Conservation (phyloP, 1,140 invertebrate species). For the Zaprionus ghesquierei region DNA sequence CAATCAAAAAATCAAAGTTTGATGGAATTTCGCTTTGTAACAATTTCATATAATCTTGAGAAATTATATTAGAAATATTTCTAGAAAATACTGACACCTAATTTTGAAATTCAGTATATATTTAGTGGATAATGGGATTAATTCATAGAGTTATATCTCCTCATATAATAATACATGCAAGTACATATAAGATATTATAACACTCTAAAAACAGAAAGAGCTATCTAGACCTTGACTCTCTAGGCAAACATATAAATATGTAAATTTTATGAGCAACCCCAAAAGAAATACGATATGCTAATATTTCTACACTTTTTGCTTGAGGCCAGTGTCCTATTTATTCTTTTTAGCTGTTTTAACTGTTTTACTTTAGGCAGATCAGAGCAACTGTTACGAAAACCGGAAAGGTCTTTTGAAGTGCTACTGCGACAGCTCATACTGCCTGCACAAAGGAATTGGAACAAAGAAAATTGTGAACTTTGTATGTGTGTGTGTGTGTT, state of each 20-base stretch:
- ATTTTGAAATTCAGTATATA: too few species aligned
- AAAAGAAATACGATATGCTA: too few species aligned
- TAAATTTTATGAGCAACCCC: too few species aligned
- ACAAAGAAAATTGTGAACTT: constrained; percentile 16
- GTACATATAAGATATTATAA: too few species aligned
- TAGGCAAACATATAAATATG: not conserved
- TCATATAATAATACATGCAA: too few species aligned
- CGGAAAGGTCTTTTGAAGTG: not conserved
- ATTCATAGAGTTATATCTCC: too few species aligned
- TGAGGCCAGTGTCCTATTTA: not conserved
- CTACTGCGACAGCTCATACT: not conserved
- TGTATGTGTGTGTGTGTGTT: not conserved
- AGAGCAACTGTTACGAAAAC: not conserved
- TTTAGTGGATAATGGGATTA: too few species aligned
- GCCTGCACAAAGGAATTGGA: constrained; percentile 20
- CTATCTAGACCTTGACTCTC: not conserved
- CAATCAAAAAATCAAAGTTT: constrained; percentile 28
- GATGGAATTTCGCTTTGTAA: too few species aligned
- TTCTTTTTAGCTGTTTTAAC: not conserved
- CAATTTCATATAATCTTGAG: too few species aligned
- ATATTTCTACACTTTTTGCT: not conserved
- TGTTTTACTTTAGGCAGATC: not conserved
- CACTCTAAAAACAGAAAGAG: not conserved
- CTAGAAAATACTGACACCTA: too few species aligned
- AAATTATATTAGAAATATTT: too few species aligned